phyloP scores from a whole-genome alignment of 2,113 vertebrate genomes.

The Heterocephalus glaber region DNA sequence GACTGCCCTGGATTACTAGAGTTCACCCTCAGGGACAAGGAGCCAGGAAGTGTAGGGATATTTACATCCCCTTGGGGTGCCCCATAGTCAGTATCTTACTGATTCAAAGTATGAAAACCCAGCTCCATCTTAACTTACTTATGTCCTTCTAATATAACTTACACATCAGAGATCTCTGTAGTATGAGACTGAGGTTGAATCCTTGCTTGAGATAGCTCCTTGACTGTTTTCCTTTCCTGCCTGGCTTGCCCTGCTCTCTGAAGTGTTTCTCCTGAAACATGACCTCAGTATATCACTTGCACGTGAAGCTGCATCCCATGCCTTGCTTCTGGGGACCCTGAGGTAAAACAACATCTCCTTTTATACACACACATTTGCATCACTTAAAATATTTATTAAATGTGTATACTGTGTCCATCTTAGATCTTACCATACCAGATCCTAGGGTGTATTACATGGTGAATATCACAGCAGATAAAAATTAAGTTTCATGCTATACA shows the following conservation, averaged over 20 bases:
- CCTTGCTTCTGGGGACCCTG: background rate
- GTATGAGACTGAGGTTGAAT: background rate
- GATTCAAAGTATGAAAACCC: background rate
- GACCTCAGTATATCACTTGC: background rate
- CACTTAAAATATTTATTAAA: background rate
- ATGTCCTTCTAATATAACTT: background rate
- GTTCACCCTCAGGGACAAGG: background rate
- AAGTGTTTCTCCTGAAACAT: background rate
- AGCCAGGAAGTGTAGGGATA: background rate
- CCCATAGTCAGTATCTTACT: background rate
- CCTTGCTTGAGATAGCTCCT: conserved; percentile 18
- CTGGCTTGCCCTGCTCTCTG: background rate
- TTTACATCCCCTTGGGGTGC: background rate
- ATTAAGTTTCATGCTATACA: background rate
- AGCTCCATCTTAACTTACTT: background rate
- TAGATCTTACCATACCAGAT: background rate
- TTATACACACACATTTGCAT: background rate
- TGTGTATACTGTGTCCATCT: background rate
- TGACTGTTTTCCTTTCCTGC: background rate
- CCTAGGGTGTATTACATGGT: background rate
- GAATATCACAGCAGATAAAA: background rate
- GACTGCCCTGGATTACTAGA: background rate
- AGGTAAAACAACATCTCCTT: background rate
- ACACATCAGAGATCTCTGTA: background rate
- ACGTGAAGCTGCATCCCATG: background rate